Base-by-base conservation (phyloP, 2,888 invertebrate species). In the Eupithecia centaureata region DNA sequence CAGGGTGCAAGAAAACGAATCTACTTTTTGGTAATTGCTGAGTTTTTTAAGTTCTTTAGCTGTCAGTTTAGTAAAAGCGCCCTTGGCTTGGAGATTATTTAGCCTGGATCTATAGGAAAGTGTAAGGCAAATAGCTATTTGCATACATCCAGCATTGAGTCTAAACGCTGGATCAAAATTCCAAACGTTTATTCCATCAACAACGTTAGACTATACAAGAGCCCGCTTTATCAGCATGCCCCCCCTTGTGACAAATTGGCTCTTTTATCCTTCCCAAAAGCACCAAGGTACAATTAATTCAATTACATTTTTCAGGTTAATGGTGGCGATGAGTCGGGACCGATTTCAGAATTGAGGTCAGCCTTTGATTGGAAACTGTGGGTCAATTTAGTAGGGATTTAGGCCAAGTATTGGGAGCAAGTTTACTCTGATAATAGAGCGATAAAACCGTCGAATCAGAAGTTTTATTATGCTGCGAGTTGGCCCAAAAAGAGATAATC, bases 291-390 rank as follows among this genome's bases (percentile, higher is more conserved):
- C 73, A 73, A 76, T 79, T 83, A 81, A 83, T 82, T 81, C 77
- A 79, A 83, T 81, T 81, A 80, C 78, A 75, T 65, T 71, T 62
- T 75, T 73, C 66, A 73, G 76, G 73, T 76, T 81, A 82, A 82
- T 79, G 77, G 65, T 47, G 22, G n/a, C 61, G 64, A 61, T 68
- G 63, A 61, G 65, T 30, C 68, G 51, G 35, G 56, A 42, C n/a
- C 51, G 35, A 60, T 64, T 61, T 27, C 51, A 25, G 61, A 65
- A 71, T 61, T 25, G 64, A 51, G 68, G 64, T 67, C 68, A 63
- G n/a, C 15, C 27, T 61, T 66, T 66, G 63, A 65, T 60, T 57
- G 60, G 65, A 68, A 68, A 56, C 33, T 51, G 60, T 61, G 38
- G 25, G 22, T 25, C 56, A 28, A 13, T 57, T 51, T 61, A 42